phyloP scores from a whole-genome alignment of 2,113 vertebrate genomes.

The Chaetodon trifascialis region DNA sequence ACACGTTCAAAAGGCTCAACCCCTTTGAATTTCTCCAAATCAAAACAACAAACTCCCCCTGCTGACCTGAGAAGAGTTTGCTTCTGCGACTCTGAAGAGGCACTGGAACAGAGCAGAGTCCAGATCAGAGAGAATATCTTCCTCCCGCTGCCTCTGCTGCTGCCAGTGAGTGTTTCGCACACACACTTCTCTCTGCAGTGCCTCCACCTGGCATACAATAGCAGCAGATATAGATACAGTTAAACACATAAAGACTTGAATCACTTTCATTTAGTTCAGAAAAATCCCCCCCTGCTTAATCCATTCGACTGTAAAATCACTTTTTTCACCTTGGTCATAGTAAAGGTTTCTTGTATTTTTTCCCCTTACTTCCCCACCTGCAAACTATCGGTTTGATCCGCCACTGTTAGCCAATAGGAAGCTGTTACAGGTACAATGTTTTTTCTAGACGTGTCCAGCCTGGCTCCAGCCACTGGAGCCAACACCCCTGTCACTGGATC shows the following conservation, averaged over 20 bases:
- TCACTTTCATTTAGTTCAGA: not conserved
- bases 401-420: constrained; percentile 77
- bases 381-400: constrained; percentile 77
- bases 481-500: constrained; percentile 86
- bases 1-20: constrained; percentile 12
- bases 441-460: constrained; percentile 77
- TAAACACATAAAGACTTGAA: constrained; percentile 1
- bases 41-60: constrained; percentile 1
- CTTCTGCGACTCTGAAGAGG: constrained; percentile 62
- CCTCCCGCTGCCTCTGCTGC: constrained; percentile 84
- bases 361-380: constrained; percentile 77
- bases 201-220: constrained; percentile 79
- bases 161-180: constrained; percentile 83
- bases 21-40: constrained; percentile 9
- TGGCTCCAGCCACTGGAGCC: constrained; percentile 87
- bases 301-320: not conserved
- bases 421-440: constrained; percentile 86
- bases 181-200: constrained; percentile 85
- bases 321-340: not conserved
- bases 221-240: not conserved
- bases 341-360: not conserved
- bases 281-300: not conserved
- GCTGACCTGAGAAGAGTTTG: constrained; percentile 80
- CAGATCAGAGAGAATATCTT: constrained; percentile 78
- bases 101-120: constrained; percentile 70